These are phyloP conservation scores for Rhinolophus ferrumequinum DNA, from an alignment of 2,113 vertebrate species.

Conservation along the genomic window DNA sequence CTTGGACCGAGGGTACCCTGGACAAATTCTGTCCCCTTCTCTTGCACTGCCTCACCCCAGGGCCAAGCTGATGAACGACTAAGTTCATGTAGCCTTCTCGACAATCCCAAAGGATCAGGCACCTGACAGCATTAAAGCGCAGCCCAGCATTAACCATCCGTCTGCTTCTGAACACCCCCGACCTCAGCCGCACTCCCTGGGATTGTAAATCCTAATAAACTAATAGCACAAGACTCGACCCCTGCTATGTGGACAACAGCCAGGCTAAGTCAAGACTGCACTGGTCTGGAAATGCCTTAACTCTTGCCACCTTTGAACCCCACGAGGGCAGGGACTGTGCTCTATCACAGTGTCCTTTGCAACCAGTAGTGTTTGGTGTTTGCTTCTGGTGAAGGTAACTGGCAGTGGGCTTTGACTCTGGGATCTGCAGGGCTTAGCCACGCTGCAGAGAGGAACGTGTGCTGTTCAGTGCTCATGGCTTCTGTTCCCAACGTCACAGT, in stretches of 20 bases:
- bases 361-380: neutral
- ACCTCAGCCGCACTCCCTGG: neutral
- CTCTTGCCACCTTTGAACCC: neutral
- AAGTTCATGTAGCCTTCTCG: neutral
- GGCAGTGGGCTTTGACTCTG: rapidly evolving
- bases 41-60: neutral
- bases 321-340: neutral
- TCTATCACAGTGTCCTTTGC: neutral
- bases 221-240: too few relatives aligned
- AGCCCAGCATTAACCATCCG: rapidly evolving
- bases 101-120: neutral
- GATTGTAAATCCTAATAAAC: neutral
- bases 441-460: neutral
- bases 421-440: too few relatives aligned
- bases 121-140: too few relatives aligned
- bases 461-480: neutral
- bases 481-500: too few relatives aligned
- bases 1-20: too few relatives aligned
- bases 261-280: neutral
- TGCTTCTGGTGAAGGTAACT: neutral
- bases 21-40: neutral
- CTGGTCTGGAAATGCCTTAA: rapidly evolving
- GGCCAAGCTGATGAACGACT: neutral
- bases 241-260: neutral
- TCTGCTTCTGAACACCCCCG: too few relatives aligned